These are phyloP conservation scores for Cybosia mesomella DNA, from an alignment of 2,888 invertebrate genomes.

Conservation along the genomic window DNA sequence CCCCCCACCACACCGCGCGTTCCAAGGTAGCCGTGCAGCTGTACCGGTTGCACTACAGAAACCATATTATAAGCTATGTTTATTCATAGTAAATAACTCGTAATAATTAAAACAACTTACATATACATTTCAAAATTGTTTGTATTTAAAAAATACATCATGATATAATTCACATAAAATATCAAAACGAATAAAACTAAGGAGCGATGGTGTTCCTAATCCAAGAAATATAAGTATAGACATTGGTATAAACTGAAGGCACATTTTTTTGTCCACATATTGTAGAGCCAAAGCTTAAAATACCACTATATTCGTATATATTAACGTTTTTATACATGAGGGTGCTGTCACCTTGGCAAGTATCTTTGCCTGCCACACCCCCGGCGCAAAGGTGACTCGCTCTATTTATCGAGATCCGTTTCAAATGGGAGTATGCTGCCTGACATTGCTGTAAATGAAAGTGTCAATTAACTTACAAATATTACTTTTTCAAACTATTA, in stretches of 20 bases:
- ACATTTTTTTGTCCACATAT: constrained; percentile 86
- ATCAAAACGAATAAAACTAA: constrained; percentile 17
- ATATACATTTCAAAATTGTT: too few species aligned
- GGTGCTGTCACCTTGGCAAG: constrained; percentile 89
- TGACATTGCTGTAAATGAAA: constrained; percentile 7
- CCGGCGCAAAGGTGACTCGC: constrained; percentile 84
- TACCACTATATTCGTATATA: constrained; percentile 71
- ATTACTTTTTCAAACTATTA: too few species aligned
- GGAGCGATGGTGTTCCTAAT: constrained; percentile 63
- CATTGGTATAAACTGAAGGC: constrained; percentile 89
- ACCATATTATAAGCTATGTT: too few species aligned
- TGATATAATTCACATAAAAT: too few species aligned
- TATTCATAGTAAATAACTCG: too few species aligned
- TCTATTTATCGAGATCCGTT: too few species aligned
- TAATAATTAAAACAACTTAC: too few species aligned
- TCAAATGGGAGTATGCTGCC: not conserved
- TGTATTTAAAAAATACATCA: too few species aligned
- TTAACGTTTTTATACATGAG: constrained; percentile 77
- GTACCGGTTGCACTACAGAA: too few species aligned
- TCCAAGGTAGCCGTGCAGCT: too few species aligned
- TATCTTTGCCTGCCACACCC: constrained; percentile 82
- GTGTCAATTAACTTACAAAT: not conserved
- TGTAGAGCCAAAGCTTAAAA: constrained; percentile 89
- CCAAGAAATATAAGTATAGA: constrained; percentile 87
- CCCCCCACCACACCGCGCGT: too few species aligned